Base-by-base conservation (phyloP, 2,113 vertebrate genomes). In the Microtus richardsoni region DNA sequence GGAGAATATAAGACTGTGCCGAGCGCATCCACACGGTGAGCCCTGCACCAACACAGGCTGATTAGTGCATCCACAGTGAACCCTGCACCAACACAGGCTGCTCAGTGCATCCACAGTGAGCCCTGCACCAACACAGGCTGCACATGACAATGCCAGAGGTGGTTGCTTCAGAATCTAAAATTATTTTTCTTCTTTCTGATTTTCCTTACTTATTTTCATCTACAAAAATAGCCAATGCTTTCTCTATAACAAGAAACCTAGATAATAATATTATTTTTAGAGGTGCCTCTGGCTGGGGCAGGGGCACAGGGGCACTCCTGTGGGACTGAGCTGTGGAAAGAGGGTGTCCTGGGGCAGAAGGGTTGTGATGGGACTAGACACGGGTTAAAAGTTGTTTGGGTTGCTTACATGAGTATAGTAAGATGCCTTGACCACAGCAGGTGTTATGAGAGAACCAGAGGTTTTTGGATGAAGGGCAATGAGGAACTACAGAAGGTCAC, bases 61-160 rank as follows among this genome's bases (percentile, higher is more conserved):
- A 4, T 3, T 16, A 54, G 54, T 17, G 54, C 54, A 5, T 54
- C 54, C 54, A 54, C 52, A 54, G 52, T 54, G 52, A 54, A 1
- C 16, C 16, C 26, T 14, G 77, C 17, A 19, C 54, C 54, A 58
- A 58, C 66, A 1, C 10, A 5, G 2, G 73, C 19, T 3, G 0
- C 0, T 1, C 1, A 47, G 47, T 47, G 5, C 16, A 16, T 1
- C 2, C 13, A 1, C 66, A 54, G 16, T 54, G 54, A 54, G 16
- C 54, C 54, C 26, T 14, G 78, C 13, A 19, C 54, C 54, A 58
- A 58, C 66, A 1, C 10, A 5, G 3, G 60, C 19, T 3, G 1
- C 1, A 1, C 13, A 0, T 0, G 30, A 8, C n/a, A 24, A n/a
- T 0, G 3, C n/a, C 41, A 1, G 16, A 16, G 1, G 2, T 0